phyloP scores from a whole-genome alignment of 2,888 invertebrate species.

The Brachynemurus nebulosus region DNA sequence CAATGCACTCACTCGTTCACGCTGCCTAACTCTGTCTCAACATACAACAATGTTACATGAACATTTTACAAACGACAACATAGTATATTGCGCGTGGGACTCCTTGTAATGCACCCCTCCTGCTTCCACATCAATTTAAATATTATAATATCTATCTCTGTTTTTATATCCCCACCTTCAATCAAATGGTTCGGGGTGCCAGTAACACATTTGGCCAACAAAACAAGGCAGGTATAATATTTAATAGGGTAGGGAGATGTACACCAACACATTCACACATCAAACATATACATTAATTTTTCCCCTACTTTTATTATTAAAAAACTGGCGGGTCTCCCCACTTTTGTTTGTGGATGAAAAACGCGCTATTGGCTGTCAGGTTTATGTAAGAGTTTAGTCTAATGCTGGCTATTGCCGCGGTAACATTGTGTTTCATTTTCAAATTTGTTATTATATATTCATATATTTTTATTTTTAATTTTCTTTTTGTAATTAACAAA shows the following conservation, averaged over 20 bases:
- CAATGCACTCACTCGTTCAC: too few relatives aligned
- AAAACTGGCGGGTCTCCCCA: neutral
- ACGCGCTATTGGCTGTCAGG: conserved; percentile 7
- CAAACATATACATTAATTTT: too few relatives aligned
- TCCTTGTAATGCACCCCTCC: too few relatives aligned
- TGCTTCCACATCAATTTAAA: conserved; percentile 2
- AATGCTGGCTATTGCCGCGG: conserved; percentile 7
- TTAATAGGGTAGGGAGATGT: conserved; percentile 3
- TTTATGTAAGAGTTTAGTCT: conserved; percentile 7
- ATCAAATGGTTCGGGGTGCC: too few relatives aligned
- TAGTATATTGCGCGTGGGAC: too few relatives aligned
- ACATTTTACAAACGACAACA: too few relatives aligned
- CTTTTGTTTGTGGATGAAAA: conserved; percentile 2
- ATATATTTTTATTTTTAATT: neutral
- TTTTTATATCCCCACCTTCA: conserved; percentile 9
- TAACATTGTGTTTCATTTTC: conserved; percentile 5
- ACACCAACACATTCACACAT: too few relatives aligned
- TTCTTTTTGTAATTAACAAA: neutral
- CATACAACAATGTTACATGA: too few relatives aligned
- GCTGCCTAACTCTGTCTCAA: too few relatives aligned
- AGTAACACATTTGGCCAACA: too few relatives aligned
- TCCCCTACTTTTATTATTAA: conserved; percentile 4
- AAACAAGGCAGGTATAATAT: conserved; percentile 3
- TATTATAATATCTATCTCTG: conserved; percentile 10
- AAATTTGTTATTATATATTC: conserved; percentile 1